Evolutionary conservation across 2,797 vertebrate species (phyloP), one percentile per base, ranked within the genome.

Genomic region (Sphenopsis melanotis): DNA sequence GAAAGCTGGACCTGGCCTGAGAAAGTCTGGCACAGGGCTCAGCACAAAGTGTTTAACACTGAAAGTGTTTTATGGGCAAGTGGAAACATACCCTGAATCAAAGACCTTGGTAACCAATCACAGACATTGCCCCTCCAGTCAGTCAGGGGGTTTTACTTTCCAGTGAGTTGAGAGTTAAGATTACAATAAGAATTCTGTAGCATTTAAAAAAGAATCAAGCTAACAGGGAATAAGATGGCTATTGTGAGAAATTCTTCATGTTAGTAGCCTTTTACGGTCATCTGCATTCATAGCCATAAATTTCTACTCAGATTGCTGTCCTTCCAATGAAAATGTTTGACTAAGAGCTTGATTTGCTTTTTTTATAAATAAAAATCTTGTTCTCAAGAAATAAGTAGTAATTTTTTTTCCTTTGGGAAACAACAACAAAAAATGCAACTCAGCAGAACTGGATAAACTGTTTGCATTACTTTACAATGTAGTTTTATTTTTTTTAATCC

Each of bases 301-400:
- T 76, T 90, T 82, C 56, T 68, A 14, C 77, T 65, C 30, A 86
- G 71, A 86, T 94, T 89, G 81, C 93, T 93, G 74, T 81, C 59
- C 63, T 95, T 97, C 76, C 21, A 97, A 92, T 63, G 64, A 96
- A 97, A 97, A 95, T 93, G 85, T 83, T 93, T 97, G 83, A 94
- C 83, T 91, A 89, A 80, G 53, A 41, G 20, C 29, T 56, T 90
- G 52, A 22, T 68, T 83, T 85, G 27, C 3, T 69, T 83, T 89
- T 75, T 83, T 83, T 64, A 14, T 44, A 55, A 86, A 32, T 53
- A 49, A 83, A 86, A 20, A 61, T 10, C 29, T 55, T 82, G 42
- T 93, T 90, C 55, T 84, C 66, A 92, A 92, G 66, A 76, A 94
- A 78, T 53, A 88, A 78, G 36, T 44, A 24, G 10, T 24, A 1